These are phyloP conservation scores for Hetaerina americana DNA, from an alignment of 1,140 invertebrate species.

Conservation along the genomic window DNA sequence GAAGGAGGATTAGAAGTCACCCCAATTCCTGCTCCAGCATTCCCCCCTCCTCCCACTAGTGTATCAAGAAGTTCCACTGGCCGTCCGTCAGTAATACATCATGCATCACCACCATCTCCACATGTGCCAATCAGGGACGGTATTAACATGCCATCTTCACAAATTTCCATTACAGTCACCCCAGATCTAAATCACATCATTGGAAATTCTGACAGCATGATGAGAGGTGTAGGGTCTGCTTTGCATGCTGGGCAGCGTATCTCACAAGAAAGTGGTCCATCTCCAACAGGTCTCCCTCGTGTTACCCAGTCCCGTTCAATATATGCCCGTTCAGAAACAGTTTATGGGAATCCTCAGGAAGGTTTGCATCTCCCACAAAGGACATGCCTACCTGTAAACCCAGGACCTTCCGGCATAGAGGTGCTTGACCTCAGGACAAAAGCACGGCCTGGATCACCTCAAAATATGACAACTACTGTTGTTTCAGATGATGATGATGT, in stretches of 20 bases:
- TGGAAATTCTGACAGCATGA: constrained; percentile 20
- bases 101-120: neutral
- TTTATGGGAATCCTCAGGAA: constrained; percentile 58
- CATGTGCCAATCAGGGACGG: constrained; percentile 6
- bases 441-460: neutral
- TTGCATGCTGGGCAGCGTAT: neutral
- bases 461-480: neutral
- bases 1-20: constrained; percentile 59
- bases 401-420: neutral
- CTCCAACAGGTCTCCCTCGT: constrained; percentile 33
- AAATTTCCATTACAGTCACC: constrained; percentile 37
- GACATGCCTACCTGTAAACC: neutral
- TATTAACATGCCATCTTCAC: constrained; percentile 17
- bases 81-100: constrained; percentile 25
- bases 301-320: constrained; percentile 49
- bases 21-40: constrained; percentile 34
- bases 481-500: neutral
- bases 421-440: constrained; percentile 1
- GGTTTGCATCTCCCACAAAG: constrained; percentile 32
- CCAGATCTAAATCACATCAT: constrained; percentile 36
- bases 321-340: constrained; percentile 45
- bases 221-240: neutral
- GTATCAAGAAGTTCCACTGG: constrained; percentile 17
- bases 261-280: neutral
- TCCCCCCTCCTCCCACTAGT: constrained; percentile 16